Conservation (phyloP, 2,888 invertebrate species). For the Drosophila helvetica region DNA sequence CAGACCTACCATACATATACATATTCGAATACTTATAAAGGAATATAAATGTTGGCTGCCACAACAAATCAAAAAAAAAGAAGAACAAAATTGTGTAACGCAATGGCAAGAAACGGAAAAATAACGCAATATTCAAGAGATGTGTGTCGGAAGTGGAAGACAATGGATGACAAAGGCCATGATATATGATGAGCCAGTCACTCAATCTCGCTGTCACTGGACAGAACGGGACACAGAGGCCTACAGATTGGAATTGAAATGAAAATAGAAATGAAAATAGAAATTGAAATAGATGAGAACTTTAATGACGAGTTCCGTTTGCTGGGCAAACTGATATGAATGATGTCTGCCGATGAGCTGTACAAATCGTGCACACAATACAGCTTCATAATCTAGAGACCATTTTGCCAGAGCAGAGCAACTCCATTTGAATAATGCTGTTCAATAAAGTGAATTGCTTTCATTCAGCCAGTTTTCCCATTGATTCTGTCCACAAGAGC, state of each 20-base stretch:
- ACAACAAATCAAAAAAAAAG: constrained; percentile 61
- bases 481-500: constrained; percentile 21
- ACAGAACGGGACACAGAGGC: constrained; percentile 8
- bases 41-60: constrained; percentile 71
- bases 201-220: neutral
- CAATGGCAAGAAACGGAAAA: constrained; percentile 50
- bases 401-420: constrained; percentile 33
- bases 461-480: constrained; percentile 51
- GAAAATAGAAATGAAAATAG: constrained; percentile 16
- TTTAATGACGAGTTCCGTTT: constrained; percentile 45
- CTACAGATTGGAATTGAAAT: constrained; percentile 27
- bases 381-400: constrained; percentile 65
- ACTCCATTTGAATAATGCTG: constrained; percentile 68
- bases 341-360: constrained; percentile 36
- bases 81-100: neutral
- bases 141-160: constrained; percentile 51
- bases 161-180: constrained; percentile 59
- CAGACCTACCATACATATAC: neutral
- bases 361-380: constrained; percentile 62
- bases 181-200: constrained; percentile 58
- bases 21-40: constrained; percentile 37
- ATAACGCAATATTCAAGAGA: constrained; percentile 49
- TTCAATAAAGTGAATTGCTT: constrained; percentile 75
- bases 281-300: constrained; percentile 69
- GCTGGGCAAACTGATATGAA: constrained; percentile 52